Evolutionary conservation across 2,888 invertebrate genomes (phyloP), one percentile per base, ranked within the genome.

Genomic region (Monochamus alternatus): DNA sequence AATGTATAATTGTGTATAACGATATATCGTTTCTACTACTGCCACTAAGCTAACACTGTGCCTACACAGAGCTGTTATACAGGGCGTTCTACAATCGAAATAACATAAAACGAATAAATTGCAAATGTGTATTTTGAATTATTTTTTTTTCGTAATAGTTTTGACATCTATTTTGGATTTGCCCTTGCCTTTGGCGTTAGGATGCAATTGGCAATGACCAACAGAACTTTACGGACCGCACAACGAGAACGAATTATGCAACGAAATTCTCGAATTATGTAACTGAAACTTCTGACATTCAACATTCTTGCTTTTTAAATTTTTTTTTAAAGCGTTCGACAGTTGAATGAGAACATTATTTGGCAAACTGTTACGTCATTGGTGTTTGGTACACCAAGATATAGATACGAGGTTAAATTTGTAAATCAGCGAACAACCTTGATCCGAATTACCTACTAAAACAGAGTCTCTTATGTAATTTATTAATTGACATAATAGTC

Each of bases 121-220:
- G n/a, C n/a, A n/a, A n/a, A n/a, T n/a, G n/a, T n/a, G n/a, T n/a
- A n/a, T n/a, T n/a, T n/a, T n/a, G n/a, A n/a, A n/a, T n/a, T n/a
- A n/a, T 22, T 22, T 22, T 22, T 22, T 22, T 22, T 22, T 22
- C 22, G 22, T 22, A 22, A 9, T 38, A 10, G 31, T 30, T 14
- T 63, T 63, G 31, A 38, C 14, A 9, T n/a, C 12, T 10, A 22
- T 65, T 31, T 47, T 3, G 8, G 14, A 58, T 74, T 73, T 75
- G 66, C 72, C 73, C 69, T 69, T 69, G 69, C 43, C 59, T 51
- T 7, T 30, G 47, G 30, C 58, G 43, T 68, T 68, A 73, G 81
- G 73, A 76, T 77, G 78, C 76, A 82, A 79, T 78, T 80, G 80
- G 80, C 81, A 81, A 74, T 82, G 81, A 81, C 77, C 75, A 74